Evolutionary conservation across 30 jellyfish, hydroid and myxozoan species (phyloP).

Genomic region (Turritopsis dohrnii): DNA sequence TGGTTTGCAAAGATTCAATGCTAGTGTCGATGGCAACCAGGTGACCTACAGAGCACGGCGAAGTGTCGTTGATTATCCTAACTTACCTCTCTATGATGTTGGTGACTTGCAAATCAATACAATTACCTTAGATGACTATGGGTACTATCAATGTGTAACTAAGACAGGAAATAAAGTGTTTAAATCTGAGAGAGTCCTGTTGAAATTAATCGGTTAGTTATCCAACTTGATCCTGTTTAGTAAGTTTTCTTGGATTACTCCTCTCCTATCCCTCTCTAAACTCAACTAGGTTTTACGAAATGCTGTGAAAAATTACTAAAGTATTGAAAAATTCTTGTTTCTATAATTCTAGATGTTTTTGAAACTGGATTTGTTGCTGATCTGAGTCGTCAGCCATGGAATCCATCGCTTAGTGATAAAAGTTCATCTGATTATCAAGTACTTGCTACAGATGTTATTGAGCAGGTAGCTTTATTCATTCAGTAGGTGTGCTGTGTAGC

Average conservation of each 20-base stretch:
- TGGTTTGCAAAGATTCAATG: background rate
- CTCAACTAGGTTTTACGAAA: no score
- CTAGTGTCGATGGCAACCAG: conserved; percentile 7
- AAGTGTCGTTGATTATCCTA: background rate
- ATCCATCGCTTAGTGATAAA: background rate
- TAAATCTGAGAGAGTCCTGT: background rate
- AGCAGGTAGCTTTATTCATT: no score
- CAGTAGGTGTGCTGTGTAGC: no score
- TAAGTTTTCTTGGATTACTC: no score
- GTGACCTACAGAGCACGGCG: background rate
- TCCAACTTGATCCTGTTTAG: background rate
- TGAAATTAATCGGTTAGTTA: background rate
- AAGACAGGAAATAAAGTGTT: background rate
- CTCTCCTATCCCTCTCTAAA: no score
- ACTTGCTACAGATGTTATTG: background rate
- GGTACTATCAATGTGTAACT: background rate
- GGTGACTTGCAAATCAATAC: background rate
- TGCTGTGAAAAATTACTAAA: no score
- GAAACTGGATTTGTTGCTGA: background rate
- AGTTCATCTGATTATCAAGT: background rate
- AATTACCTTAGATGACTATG: background rate
- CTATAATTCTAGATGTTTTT: background rate
- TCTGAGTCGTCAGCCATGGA: background rate
- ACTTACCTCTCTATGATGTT: background rate
- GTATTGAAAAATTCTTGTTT: no score